phyloP scores from a whole-genome alignment of 2,888 invertebrate species.

The Drosophila limbata region DNA sequence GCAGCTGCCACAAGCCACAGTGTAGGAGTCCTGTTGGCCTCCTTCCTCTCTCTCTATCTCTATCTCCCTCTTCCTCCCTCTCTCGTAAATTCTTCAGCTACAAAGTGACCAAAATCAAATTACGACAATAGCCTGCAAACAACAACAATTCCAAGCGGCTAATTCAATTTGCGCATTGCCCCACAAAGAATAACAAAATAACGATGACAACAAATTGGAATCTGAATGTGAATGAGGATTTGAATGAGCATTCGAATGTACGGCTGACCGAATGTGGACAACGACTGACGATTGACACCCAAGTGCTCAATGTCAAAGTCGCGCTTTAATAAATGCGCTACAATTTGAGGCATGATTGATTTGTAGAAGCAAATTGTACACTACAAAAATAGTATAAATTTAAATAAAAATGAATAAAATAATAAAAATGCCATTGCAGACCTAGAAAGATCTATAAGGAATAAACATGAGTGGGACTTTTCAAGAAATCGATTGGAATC shows the following conservation, averaged over 20 bases:
- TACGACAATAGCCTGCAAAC: conserved; percentile 31
- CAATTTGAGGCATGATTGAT: conserved; percentile 7
- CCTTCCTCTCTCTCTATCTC: background rate
- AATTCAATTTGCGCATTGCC: conserved; percentile 71
- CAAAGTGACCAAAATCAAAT: conserved; percentile 55
- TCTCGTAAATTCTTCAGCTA: background rate
- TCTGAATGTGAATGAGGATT: conserved; percentile 29
- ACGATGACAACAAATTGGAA: conserved; percentile 13
- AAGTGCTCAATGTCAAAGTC: conserved; percentile 63
- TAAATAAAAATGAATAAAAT: background rate
- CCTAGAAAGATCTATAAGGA: too few species aligned
- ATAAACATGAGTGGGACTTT: too few species aligned
- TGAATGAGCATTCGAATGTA: conserved; percentile 11
- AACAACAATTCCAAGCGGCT: conserved; percentile 49
- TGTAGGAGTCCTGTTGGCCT: conserved; percentile 1
- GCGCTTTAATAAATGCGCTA: conserved; percentile 19
- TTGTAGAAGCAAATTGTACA: background rate
- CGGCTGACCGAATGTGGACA: conserved; percentile 9
- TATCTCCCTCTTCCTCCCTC: background rate
- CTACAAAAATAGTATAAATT: too few species aligned
- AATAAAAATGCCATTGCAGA: too few species aligned
- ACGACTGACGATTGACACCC: conserved; percentile 51
- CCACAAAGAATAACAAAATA: background rate
- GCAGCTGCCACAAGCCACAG: conserved; percentile 46
- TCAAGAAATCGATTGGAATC: too few species aligned